Base-by-base conservation (phyloP, 2,797 vertebrate species). In the Catamblyrhynchus diadema region DNA sequence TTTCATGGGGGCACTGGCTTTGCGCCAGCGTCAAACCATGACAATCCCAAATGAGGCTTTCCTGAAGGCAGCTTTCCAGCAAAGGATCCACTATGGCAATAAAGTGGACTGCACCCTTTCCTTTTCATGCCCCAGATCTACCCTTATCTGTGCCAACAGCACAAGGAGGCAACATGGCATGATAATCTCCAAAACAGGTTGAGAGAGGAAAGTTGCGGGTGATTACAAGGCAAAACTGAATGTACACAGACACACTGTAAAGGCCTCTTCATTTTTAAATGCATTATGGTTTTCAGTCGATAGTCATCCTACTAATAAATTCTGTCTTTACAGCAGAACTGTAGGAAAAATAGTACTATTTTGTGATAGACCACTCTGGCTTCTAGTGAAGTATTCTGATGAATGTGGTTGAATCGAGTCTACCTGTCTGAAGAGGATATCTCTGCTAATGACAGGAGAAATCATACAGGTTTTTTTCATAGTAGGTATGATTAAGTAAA, bases 71-170 rank as follows among this genome's bases (percentile, higher is more conserved):
- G 12, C 37, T 73, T 50, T 25, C 27, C 77, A 64, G 57, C 41
- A 73, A 70, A 75, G 23, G 12, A 69, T 59, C 10, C 27, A 14
- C n/a, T 42, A 33, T 0, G 2, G 69, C 0, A 1, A 41, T 35
- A 48, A 33, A 6, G 15, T 53, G 28, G 39, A n/a, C 25, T 54
- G 24, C 8, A 12, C 5, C 41, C 32, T 54, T 60, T 75, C 20
- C 12, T 78, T 35, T 84, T 0, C 0, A 37, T 78, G 22, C 14
- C 18, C 37, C 2, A 3, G 19, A 41, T 24, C 24, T 60, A 48
- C 12, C 12, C 7, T 32, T 11, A 30, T 30, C 20, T 60, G 19
- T 57, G 35, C 53, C 48, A 77, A 23, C 30, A 66, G 56, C 48
- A 65, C 10, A 47, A 86, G 32, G 30, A 73, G 23, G 41, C 16